These are phyloP conservation scores for Elymnias hypermnestra DNA, from an alignment of 1,140 invertebrate species.

Conservation along the genomic window DNA sequence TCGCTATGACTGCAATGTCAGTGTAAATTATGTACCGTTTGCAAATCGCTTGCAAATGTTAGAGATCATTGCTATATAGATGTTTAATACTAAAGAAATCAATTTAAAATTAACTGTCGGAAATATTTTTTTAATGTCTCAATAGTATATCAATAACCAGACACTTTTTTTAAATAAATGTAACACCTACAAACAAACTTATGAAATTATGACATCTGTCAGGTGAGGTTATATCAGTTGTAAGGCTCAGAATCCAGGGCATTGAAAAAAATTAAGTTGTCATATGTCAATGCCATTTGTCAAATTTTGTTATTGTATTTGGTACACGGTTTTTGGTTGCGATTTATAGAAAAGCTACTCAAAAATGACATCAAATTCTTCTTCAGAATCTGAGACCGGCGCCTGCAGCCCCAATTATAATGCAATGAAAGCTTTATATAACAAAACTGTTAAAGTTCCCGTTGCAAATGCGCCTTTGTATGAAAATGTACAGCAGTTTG, in stretches of 20 bases:
- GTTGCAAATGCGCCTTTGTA: conserved; percentile 74
- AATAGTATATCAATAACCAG: no score
- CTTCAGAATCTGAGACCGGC: conserved; percentile 79
- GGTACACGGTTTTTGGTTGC: conserved; percentile 4
- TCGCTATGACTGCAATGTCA: conserved; percentile 39
- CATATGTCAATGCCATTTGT: no score
- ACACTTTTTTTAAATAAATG: no score
- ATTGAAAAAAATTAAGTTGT: no score
- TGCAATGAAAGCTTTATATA: conserved; percentile 80
- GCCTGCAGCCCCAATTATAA: conserved; percentile 81
- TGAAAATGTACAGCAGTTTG: conserved; percentile 80
- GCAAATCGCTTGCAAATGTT: conserved; percentile 31
- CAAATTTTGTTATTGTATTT: conserved; percentile 4
- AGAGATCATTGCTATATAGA: conserved; percentile 25
- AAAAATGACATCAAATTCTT: conserved; percentile 46
- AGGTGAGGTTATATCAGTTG: no score
- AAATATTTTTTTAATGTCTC: no score
- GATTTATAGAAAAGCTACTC: conserved; percentile 6
- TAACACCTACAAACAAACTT: no score
- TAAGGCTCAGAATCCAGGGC: no score
- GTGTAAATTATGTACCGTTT: no score
- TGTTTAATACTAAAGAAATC: no score
- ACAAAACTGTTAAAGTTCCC: conserved; percentile 74
- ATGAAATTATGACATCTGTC: no score
- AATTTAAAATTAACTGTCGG: no score